These are phyloP conservation scores for Chalcosyrphus nemorum DNA, from an alignment of 2,888 invertebrate genomes.

Conservation along the genomic window DNA sequence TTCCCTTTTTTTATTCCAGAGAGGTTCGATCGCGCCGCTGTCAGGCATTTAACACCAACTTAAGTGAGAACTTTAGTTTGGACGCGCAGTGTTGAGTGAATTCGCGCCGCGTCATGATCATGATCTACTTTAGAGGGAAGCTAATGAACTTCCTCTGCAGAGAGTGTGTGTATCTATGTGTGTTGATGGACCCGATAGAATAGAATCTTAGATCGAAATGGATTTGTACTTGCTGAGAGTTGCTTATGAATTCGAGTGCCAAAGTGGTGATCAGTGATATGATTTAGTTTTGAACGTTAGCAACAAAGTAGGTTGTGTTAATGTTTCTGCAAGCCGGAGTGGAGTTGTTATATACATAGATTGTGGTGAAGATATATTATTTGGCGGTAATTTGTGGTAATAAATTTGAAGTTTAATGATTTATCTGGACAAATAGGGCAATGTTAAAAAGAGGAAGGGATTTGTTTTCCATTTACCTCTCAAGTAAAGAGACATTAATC, in stretches of 20 bases:
- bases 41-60: slow-evolving; percentile 56
- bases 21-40: slow-evolving; percentile 37
- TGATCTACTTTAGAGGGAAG: slow-evolving; percentile 65
- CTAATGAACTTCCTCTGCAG: slow-evolving; percentile 65
- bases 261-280: slow-evolving; percentile 33
- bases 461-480: too few relatives aligned
- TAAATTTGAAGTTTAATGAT: too few relatives aligned
- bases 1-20: slow-evolving; percentile 29
- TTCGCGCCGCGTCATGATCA: slow-evolving; percentile 57
- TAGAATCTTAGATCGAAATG: slow-evolving; percentile 46
- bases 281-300: neutral
- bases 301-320: slow-evolving; percentile 31
- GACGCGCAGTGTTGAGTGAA: slow-evolving; percentile 51
- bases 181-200: slow-evolving; percentile 16
- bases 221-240: slow-evolving; percentile 59
- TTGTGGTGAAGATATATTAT: neutral
- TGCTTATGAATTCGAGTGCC: slow-evolving; percentile 53
- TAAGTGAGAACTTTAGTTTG: slow-evolving; percentile 52
- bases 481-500: too few relatives aligned
- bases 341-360: neutral
- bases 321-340: neutral
- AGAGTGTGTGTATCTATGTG: slow-evolving; percentile 7
- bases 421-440: too few relatives aligned
- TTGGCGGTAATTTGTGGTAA: too few relatives aligned
- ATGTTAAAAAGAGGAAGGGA: too few relatives aligned